Evolutionary conservation across 2,888 invertebrate species (phyloP), one percentile per base, ranked within the genome.

Genomic region (Timandra comae): DNA sequence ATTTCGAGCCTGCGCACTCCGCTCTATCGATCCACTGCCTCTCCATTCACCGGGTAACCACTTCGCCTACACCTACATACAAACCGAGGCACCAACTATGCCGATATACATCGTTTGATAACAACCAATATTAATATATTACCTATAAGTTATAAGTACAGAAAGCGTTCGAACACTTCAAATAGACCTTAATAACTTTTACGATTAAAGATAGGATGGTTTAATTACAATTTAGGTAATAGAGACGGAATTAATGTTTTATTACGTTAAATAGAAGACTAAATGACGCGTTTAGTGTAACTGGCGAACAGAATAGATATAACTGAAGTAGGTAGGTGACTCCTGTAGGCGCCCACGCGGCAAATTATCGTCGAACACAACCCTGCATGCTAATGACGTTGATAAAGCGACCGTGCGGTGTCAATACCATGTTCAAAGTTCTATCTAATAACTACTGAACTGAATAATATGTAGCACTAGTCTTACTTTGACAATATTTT

Each of bases 51-150:
- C 67, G 56, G 65, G 6, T 6, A 6, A 3, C 64, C 62, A 58
- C 66, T 72, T 65, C 67, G 67, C 63, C 65, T 43, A 70, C 79
- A 74, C 81, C 82, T 75, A 81, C 81, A 74, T 75, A 71, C 66
- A 69, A 60, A 63, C 62, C 57, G 55, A 61, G 61, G 65, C 52
- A 61, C 50, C 61, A 59, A 43, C 62, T 71, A 74, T 73, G 35
- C 35, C 35, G 37, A 30, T 75, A 73, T 67, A 75, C 71, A 82
- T 79, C 79, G 77, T 67, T 71, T 71, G 80, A 80, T 82, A 84
- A 76, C 68, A 62, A 6, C 1, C 61, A 56, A 66, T 80, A 81
- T 81, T 77, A 72, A 63, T 60, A 52, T n/a, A n/a, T n/a, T n/a
- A n/a, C n/a, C n/a, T n/a, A n/a, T n/a, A n/a, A n/a, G n/a, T n/a